Evolutionary conservation across 2,888 invertebrate genomes (phyloP).

Genomic region (Erebia palarica): DNA sequence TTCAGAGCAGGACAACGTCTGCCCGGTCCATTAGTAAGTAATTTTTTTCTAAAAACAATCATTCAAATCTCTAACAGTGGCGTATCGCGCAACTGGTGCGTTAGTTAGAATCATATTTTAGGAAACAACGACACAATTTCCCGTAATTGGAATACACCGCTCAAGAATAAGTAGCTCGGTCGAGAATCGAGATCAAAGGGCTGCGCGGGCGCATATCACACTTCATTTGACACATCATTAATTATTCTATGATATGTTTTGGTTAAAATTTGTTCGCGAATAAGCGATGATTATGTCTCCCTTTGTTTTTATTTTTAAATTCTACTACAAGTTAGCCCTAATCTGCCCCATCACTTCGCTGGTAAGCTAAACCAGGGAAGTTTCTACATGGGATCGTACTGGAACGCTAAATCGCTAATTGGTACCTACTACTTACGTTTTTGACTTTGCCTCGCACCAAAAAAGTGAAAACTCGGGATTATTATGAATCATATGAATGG

Average conservation of each 20-base stretch:
- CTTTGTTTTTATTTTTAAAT: too few species aligned
- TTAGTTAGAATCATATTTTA: conserved; percentile 39
- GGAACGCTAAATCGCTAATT: too few species aligned
- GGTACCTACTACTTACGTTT: too few species aligned
- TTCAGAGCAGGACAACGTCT: too few species aligned
- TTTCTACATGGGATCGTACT: too few species aligned
- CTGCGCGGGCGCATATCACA: conserved; percentile 28
- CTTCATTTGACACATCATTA: conserved; percentile 25
- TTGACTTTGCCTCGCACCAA: too few species aligned
- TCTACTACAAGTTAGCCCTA: too few species aligned
- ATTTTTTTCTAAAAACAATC: background rate
- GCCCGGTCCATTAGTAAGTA: too few species aligned
- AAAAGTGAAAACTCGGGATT: too few species aligned
- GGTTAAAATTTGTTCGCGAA: background rate
- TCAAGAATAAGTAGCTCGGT: conserved; percentile 24
- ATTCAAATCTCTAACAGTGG: conserved; percentile 10
- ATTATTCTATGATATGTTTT: conserved; percentile 6
- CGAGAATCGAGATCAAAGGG: conserved; percentile 37
- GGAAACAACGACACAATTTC: conserved; percentile 37
- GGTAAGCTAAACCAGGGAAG: too few species aligned
- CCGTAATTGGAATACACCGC: conserved; percentile 37
- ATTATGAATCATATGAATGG: too few species aligned
- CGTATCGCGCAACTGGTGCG: conserved; percentile 30
- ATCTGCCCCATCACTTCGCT: too few species aligned
- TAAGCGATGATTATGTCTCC: background rate